A percentile compares a stretch with the other conserved stretches of the same genome.
phyloP scores from a whole-genome alignment of 1,140 invertebrate genomes.

The Augochlora pura region DNA sequence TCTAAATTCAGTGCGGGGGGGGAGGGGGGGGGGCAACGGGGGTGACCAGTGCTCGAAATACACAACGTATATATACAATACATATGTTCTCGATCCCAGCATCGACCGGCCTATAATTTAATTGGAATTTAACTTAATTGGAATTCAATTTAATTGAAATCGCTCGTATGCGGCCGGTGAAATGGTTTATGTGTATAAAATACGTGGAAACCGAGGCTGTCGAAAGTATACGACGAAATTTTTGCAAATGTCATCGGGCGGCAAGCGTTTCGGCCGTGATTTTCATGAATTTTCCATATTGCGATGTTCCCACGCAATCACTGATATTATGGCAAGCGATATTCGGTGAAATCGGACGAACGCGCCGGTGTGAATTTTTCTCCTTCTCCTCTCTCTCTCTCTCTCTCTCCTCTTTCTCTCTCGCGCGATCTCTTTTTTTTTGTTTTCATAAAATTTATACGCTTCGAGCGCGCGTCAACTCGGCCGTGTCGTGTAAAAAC shows the following conservation, averaged over 20 bases:
- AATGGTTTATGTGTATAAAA: conserved; percentile 36
- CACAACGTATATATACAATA: background rate
- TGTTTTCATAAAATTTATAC: conserved; percentile 32
- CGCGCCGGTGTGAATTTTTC: background rate
- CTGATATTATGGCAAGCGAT: conserved; percentile 40
- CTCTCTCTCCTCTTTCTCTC: background rate
- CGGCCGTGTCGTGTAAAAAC: background rate
- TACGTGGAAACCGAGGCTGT: background rate
- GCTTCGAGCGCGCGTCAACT: background rate
- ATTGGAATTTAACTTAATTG: conserved; percentile 49
- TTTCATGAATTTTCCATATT: conserved; percentile 46
- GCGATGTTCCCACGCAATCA: conserved; percentile 32
- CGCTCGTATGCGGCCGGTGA: conserved; percentile 31
- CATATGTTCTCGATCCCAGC: background rate
- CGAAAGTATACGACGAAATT: conserved; percentile 29
- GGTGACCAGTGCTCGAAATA: background rate
- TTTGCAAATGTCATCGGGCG: conserved; percentile 36
- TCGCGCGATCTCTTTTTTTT: background rate
- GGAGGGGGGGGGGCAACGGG: background rate
- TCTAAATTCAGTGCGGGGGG: background rate
- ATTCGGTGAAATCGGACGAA: background rate
- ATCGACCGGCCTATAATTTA: conserved; percentile 34
- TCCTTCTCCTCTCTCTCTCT: background rate
- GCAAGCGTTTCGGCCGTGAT: conserved; percentile 9
- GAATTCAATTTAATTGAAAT: conserved; percentile 50